These are phyloP conservation scores for Lysandra coridon DNA, from an alignment of 2,888 invertebrate genomes.

Conservation along the genomic window DNA sequence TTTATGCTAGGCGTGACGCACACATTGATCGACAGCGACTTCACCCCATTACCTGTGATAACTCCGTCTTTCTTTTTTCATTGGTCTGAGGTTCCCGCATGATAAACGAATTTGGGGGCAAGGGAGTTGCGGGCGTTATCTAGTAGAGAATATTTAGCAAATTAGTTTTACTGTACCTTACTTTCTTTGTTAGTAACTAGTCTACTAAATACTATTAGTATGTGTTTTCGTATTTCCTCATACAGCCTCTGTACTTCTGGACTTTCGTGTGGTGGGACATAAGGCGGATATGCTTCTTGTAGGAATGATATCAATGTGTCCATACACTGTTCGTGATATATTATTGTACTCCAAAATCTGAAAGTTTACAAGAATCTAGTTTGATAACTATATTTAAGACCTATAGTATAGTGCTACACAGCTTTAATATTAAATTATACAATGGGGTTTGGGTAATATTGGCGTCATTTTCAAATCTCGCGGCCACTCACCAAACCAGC, in stretches of 20 bases:
- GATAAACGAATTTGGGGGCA: too few relatives aligned
- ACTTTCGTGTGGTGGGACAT: constrained; percentile 75
- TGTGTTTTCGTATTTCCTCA: constrained; percentile 81
- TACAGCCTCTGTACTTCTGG: constrained; percentile 71
- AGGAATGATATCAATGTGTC: constrained; percentile 85
- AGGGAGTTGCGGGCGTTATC: too few relatives aligned
- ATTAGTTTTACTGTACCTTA: constrained; percentile 66
- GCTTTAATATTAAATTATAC: background rate
- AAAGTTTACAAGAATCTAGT: constrained; percentile 35
- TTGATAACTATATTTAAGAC: too few relatives aligned
- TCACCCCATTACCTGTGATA: too few relatives aligned
- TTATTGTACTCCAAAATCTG: constrained; percentile 87
- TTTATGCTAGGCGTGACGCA: too few relatives aligned
- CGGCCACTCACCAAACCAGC: too few relatives aligned
- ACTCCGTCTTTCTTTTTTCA: too few relatives aligned
- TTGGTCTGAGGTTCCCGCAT: too few relatives aligned
- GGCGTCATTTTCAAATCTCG: too few relatives aligned
- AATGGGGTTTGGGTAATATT: too few relatives aligned
- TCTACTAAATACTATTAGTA: constrained; percentile 87
- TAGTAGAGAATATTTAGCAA: background rate
- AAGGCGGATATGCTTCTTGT: constrained; percentile 86
- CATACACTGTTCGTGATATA: constrained; percentile 83
- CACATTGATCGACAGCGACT: too few relatives aligned
- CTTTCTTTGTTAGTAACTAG: constrained; percentile 90
- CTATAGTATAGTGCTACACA: too few relatives aligned